A percentile compares a stretch with the other conserved stretches of the same genome.
phyloP scores from a whole-genome alignment of 2,888 invertebrate genomes.

The Drepanosiphum platanoidis region DNA sequence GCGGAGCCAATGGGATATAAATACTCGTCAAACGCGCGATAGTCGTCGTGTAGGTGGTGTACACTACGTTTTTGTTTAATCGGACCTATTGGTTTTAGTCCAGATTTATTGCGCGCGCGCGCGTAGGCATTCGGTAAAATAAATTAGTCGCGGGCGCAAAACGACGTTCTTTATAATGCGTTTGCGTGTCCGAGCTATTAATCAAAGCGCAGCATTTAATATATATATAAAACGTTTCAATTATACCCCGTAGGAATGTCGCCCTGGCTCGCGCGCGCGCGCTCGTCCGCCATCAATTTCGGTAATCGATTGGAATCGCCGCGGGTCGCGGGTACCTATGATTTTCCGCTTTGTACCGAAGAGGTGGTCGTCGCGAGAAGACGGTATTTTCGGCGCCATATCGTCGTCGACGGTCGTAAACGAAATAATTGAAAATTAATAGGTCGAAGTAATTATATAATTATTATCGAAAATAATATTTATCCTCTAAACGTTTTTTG shows the following conservation, averaged over 20 bases:
- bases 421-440: too few species aligned
- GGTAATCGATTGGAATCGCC: not conserved
- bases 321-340: not conserved
- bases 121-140: slow-evolving; percentile 3
- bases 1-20: too few species aligned
- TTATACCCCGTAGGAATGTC: not conserved
- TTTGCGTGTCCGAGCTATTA: slow-evolving; percentile 29
- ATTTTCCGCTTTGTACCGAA: slow-evolving; percentile 8
- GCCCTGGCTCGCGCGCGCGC: too few species aligned
- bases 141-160: slow-evolving; percentile 13
- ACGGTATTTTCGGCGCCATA: too few species aligned
- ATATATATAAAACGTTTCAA: slow-evolving; percentile 52
- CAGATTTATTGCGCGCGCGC: not conserved
- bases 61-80: slow-evolving; percentile 13
- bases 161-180: slow-evolving; percentile 29
- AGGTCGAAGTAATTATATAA: too few species aligned
- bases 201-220: slow-evolving; percentile 27
- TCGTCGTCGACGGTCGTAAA: too few species aligned
- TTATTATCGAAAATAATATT: too few species aligned
- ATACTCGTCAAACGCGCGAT: not conserved
- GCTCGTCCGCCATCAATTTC: slow-evolving; percentile 12
- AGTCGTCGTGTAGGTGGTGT: not conserved
- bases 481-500: too few species aligned
- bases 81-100: slow-evolving; percentile 6
- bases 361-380: too few species aligned